Base-by-base conservation (phyloP, 2,113 vertebrate species). In the Clupea harengus region DNA sequence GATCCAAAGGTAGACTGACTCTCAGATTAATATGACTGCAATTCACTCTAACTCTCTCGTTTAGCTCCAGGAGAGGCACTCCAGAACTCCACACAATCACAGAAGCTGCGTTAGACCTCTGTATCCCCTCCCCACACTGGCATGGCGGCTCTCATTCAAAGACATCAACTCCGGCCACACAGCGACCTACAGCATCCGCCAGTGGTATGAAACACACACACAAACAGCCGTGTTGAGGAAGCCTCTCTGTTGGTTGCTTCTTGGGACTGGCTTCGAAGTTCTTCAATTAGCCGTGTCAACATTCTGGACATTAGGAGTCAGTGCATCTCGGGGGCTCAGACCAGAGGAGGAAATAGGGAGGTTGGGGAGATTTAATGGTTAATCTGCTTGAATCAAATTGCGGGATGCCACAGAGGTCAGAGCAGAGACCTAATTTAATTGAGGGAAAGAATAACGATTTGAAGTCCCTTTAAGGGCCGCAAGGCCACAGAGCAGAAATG, bases 141-240 rank as follows among this genome's bases (percentile, higher is more conserved):
- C 47, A 49, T 49, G 47, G 13, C 8, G 13, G 22, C 4, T 60
- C 54, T 4, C 54, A 60, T 60, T 57, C 20, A 57, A 54, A 22
- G 54, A 57, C 54, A 57, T 57, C 17, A 22, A 22, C 18, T 22
- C 1, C 22, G 17, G 6, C 18, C 17, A 57, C 18, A 57, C 18
- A 86, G 86, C 83, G 86, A 83, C 86, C 89, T 83, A 86, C 91
- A 93, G 93, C 92, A 92, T 91, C 92, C 91, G 78, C 83, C 81
- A 22, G 9, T 3, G 64, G 22, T n/a, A 9, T 11, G 9, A 28
- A 28, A 28, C 64, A 75, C 28, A 86, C 75, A 85, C 91, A 90
- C 89, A 93, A 93, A 94, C 92, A 94, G 89, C 45, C 83, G 64
- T 39, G 90, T 89, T 89, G 89, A 92, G 92, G 87, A 89, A 89